A percentile compares a stretch with the other conserved stretches of the same genome.
Conservation (phyloP, 2,888 invertebrate species). For the Brenthis daphne region DNA sequence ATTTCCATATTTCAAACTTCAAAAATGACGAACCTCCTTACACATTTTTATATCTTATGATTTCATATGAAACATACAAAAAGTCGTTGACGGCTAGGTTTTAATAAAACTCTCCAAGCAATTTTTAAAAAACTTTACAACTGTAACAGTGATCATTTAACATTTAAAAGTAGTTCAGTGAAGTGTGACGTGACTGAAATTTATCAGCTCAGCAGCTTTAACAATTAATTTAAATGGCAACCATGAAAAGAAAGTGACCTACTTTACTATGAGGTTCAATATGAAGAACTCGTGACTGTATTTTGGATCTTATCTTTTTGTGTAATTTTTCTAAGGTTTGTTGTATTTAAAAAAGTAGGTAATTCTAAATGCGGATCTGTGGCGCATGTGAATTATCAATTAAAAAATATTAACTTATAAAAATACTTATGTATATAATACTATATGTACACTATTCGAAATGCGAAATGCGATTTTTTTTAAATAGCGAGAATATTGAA, state of each 20-base stretch:
- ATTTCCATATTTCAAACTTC: too few relatives aligned
- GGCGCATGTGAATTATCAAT: too few relatives aligned
- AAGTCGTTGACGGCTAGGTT: background rate
- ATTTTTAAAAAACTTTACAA: background rate
- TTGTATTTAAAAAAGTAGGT: background rate
- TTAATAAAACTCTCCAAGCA: constrained; percentile 3
- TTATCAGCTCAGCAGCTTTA: constrained; percentile 16
- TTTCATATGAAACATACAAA: background rate
- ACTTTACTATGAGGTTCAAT: constrained; percentile 14
- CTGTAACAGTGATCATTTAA: constrained; percentile 4
- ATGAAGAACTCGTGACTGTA: constrained; percentile 12
- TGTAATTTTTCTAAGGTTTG: background rate
- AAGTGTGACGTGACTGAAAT: constrained; percentile 16
- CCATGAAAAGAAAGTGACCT: constrained; percentile 22
- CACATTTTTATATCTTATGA: too few relatives aligned
- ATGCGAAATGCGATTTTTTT: too few relatives aligned
- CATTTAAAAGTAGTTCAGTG: constrained; percentile 2
- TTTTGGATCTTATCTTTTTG: constrained; percentile 1
- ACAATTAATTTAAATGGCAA: constrained; percentile 17
- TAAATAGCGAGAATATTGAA: too few relatives aligned
- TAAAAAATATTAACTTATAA: too few relatives aligned
- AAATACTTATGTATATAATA: too few relatives aligned
- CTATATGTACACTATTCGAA: too few relatives aligned
- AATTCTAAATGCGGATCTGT: too few relatives aligned
- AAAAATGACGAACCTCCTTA: too few relatives aligned